These are phyloP conservation scores for Agapornis roseicollis DNA, from an alignment of 2,113 vertebrate species.

Conservation along the genomic window DNA sequence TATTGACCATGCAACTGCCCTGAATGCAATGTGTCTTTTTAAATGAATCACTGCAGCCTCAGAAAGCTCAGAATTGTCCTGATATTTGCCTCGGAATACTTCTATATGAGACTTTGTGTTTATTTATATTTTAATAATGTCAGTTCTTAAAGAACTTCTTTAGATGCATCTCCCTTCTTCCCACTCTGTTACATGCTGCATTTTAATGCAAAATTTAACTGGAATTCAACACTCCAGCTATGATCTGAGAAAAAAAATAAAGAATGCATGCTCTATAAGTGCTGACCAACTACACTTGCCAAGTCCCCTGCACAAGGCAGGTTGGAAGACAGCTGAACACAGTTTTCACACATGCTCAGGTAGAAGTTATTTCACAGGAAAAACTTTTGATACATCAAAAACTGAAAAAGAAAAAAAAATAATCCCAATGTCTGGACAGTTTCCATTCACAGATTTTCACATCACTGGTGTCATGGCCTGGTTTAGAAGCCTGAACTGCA, in stretches of 20 bases:
- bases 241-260: neutral
- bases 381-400: neutral
- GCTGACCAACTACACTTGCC: neutral
- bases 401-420: neutral
- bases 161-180: neutral
- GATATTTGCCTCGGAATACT: neutral
- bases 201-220: neutral
- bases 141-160: neutral
- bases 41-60: neutral
- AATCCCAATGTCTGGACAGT: neutral
- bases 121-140: neutral
- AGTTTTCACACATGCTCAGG: neutral
- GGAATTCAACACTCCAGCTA: neutral
- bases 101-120: neutral
- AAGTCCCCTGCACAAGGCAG: neutral
- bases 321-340: neutral
- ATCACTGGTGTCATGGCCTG: constrained; percentile 37
- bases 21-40: rapidly evolving
- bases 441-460: constrained; percentile 43
- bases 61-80: neutral
- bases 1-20: neutral
- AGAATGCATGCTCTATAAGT: neutral
- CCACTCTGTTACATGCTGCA: neutral
- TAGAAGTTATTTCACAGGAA: neutral
- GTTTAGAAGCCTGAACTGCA: constrained; percentile 42